phyloP scores from a whole-genome alignment of 2,888 invertebrate species.

The Bursaphelenchus okinawaensis region DNA sequence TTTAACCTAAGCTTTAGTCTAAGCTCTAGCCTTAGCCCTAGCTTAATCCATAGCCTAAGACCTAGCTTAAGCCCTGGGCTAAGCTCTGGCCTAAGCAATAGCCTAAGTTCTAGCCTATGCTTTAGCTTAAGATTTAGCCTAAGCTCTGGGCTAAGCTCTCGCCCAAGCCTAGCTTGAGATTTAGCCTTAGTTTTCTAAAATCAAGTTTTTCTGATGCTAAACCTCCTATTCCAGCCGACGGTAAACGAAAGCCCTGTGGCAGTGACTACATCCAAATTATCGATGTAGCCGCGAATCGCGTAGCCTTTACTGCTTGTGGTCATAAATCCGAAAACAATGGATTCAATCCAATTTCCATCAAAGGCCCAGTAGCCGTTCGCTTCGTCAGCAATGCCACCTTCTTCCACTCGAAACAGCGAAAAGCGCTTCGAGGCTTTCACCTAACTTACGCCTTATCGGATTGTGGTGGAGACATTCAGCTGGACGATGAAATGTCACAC shows the following conservation, averaged over 20 bases:
- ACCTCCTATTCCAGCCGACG: no score
- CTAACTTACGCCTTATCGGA: constrained; percentile 45
- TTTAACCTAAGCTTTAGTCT: no score
- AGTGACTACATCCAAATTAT: constrained; percentile 47
- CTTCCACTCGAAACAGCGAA: constrained; percentile 17
- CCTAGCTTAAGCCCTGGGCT: no score
- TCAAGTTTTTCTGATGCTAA: no score
- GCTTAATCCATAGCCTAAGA: no score
- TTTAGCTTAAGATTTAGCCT: no score
- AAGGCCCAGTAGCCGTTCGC: constrained; percentile 44
- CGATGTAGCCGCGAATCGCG: constrained; percentile 30
- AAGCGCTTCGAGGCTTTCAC: constrained; percentile 45
- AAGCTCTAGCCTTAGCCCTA: no score
- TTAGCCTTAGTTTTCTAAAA: no score
- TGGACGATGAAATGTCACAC: constrained; percentile 25
- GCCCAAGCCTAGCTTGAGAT: no score
- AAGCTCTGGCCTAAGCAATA: no score
- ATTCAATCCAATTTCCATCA: constrained; percentile 21
- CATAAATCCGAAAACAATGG: constrained; percentile 17
- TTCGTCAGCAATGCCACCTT: constrained; percentile 37
- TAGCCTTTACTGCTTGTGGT: constrained; percentile 33
- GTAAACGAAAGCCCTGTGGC: constrained; percentile 24
- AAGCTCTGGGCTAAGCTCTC: no score
- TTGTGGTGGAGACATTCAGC: constrained; percentile 44
- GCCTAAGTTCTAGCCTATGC: no score